Conservation (phyloP, 2,113 vertebrate species). For the Microcebus tavaratra region DNA sequence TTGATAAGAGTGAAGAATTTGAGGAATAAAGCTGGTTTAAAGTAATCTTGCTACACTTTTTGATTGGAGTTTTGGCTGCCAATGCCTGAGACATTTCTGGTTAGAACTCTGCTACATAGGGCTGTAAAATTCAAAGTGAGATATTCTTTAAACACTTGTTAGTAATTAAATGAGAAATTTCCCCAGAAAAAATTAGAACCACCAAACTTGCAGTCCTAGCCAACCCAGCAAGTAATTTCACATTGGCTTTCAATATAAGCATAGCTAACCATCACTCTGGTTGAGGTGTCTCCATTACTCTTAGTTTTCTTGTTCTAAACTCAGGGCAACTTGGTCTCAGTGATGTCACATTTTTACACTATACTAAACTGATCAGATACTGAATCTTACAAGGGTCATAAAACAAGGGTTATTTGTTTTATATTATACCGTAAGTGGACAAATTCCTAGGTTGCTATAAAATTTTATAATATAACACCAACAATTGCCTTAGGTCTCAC, state of each 20-base stretch:
- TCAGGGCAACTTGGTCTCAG: background rate
- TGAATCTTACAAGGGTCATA: background rate
- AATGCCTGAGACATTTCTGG: background rate
- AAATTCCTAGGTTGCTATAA: background rate
- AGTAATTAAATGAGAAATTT: background rate
- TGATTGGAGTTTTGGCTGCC: background rate
- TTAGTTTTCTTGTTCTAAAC: background rate
- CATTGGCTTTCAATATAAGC: background rate
- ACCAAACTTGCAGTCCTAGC: background rate
- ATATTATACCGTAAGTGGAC: background rate
- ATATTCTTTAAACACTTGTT: background rate
- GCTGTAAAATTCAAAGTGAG: background rate
- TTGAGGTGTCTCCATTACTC: background rate
- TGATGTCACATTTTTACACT: background rate
- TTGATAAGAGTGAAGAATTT: background rate
- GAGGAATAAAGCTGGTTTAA: background rate
- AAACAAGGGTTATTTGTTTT: background rate
- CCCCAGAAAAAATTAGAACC: background rate
- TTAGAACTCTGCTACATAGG: background rate
- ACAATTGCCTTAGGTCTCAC: background rate
- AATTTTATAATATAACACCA: background rate
- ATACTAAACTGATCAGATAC: background rate
- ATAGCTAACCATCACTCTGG: background rate
- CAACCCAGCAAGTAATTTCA: background rate
- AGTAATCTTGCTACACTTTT: background rate